Percentiles rank a stretch among this genome's conserved stretches.
These are phyloP conservation scores for Ips typographus DNA, from an alignment of 1,140 invertebrate genomes.

Conservation along the genomic window DNA sequence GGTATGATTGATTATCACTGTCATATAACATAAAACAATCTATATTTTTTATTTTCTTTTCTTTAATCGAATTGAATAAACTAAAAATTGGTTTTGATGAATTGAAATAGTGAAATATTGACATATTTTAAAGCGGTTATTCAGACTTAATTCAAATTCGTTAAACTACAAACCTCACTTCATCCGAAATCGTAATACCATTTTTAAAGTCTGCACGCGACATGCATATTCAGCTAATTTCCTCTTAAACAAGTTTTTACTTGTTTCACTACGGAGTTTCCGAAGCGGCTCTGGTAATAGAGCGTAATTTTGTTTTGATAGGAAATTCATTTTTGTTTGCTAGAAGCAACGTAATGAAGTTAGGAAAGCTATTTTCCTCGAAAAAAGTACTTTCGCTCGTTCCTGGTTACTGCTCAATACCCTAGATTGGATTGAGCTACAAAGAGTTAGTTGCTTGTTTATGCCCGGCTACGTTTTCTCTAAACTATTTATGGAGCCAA, in stretches of 20 bases:
- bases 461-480: too few relatives aligned
- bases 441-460: too few relatives aligned
- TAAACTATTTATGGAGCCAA: too few relatives aligned
- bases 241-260: conserved; percentile 26
- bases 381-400: conserved; percentile 11
- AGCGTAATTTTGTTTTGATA: conserved; percentile 33
- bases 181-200: conserved; percentile 7
- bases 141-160: background rate
- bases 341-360: conserved; percentile 30
- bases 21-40: too few relatives aligned
- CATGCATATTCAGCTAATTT: conserved; percentile 31
- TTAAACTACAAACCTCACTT: conserved; percentile 4
- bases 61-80: too few relatives aligned
- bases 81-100: too few relatives aligned
- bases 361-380: conserved; percentile 31
- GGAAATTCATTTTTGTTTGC: conserved; percentile 35
- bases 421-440: background rate
- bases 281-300: conserved; percentile 27
- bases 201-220: conserved; percentile 20
- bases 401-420: background rate
- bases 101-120: too few relatives aligned
- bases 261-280: conserved; percentile 27
- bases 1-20: too few relatives aligned
- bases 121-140: too few relatives aligned
- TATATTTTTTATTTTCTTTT: too few relatives aligned